phyloP scores from a whole-genome alignment of 2,888 invertebrate genomes.

The Rotaria magnacalcarata region DNA sequence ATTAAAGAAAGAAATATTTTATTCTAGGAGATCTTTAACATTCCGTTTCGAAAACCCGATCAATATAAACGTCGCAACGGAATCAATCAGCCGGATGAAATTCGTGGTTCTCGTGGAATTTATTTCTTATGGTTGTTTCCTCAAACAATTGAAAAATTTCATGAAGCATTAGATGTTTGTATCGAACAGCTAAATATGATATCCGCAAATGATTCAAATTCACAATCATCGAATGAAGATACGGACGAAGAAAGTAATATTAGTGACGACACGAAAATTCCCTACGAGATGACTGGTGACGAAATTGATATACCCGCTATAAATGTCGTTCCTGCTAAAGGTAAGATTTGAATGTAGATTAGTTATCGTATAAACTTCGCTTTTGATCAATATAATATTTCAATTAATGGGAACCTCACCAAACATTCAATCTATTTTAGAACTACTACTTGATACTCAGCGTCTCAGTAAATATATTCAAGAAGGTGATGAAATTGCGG shows the following conservation, averaged over 20 bases:
- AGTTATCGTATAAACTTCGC: not conserved
- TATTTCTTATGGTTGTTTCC: not conserved
- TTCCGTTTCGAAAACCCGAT: not conserved
- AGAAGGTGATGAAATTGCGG: not conserved
- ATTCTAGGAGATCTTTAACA: not conserved
- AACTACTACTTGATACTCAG: not conserved
- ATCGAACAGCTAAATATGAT: not conserved
- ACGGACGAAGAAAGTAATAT: too few species aligned
- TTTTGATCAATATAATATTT: too few species aligned
- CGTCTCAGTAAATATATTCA: not conserved
- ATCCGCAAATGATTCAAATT: too few species aligned
- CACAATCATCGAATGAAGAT: too few species aligned
- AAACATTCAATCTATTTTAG: not conserved
- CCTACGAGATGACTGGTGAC: too few species aligned
- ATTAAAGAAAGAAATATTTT: not conserved
- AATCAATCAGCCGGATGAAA: not conserved
- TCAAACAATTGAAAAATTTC: not conserved
- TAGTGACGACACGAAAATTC: too few species aligned
- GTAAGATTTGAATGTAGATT: not conserved
- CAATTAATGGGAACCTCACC: too few species aligned
- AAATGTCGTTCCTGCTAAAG: not conserved
- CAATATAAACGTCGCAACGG: not conserved
- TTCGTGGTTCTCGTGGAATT: not conserved
- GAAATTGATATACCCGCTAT: too few species aligned
- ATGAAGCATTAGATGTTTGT: not conserved